phyloP scores from a whole-genome alignment of 2,113 vertebrate species.

The Lophura nycthemera region DNA sequence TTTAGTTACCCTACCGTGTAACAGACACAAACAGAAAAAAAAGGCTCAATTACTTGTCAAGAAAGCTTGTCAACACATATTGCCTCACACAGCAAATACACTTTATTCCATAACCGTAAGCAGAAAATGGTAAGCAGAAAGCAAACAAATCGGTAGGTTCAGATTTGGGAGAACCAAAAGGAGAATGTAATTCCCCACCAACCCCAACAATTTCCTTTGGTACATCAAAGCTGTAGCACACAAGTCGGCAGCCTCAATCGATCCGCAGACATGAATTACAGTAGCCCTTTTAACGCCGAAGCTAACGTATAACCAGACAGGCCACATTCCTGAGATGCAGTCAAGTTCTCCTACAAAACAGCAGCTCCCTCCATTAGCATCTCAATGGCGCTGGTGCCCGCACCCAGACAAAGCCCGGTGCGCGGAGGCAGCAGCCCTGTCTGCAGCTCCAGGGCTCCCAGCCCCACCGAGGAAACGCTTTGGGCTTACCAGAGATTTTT shows the following conservation, averaged over 20 bases:
- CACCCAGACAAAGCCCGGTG: constrained; percentile 3
- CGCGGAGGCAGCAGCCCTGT: neutral
- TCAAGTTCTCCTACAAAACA: constrained; percentile 59
- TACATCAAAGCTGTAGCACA: neutral
- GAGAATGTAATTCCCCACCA: neutral
- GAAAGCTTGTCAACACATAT: neutral
- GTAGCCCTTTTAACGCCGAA: constrained; percentile 5
- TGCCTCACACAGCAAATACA: neutral
- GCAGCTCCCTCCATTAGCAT: constrained; percentile 40
- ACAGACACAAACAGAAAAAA: neutral
- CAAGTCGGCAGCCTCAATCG: neutral
- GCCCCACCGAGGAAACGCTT: neutral
- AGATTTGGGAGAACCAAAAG: neutral
- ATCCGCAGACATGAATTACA: neutral
- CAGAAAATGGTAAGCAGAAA: neutral
- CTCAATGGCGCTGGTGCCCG: neutral
- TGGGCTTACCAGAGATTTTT: neutral
- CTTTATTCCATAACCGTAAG: neutral
- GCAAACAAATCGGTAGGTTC: neutral
- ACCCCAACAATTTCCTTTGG: neutral
- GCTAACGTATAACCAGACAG: constrained; percentile 50
- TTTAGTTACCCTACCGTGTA: neutral
- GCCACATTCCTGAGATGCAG: constrained; percentile 52
- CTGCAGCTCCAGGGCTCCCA: neutral
- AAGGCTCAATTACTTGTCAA: neutral